A percentile compares a stretch with the other conserved stretches of the same genome.
Conservation (phyloP, 2,113 vertebrate species). For the rabbit (Oryctolagus cuniculus) region mOryCun1.1 NC_091440.1:32904501-32905000, state of each 20-base stretch:
- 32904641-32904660: constrained; percentile 91
- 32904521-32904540: constrained; percentile 80
- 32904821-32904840: constrained; percentile 95
- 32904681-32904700: constrained; percentile 91
- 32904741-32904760: constrained; percentile 93
- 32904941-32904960: constrained; percentile 87
- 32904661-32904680: constrained; percentile 89
- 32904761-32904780: constrained; percentile 92
- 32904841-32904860: constrained; percentile 94
- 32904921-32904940: constrained; percentile 90
- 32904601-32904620: constrained; percentile 86
- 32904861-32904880: constrained; percentile 97
- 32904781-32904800: constrained; percentile 95
- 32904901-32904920: constrained; percentile 93
- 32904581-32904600: constrained; percentile 81
- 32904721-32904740: constrained; percentile 90
- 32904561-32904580: constrained; percentile 83
- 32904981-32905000: constrained; percentile 86
- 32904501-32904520: constrained; percentile 80
- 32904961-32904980: constrained; percentile 90
- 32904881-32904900: constrained; percentile 99
- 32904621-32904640: constrained; percentile 87
- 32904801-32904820: constrained; percentile 97
- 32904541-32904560: constrained; percentile 83
- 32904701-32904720: constrained; percentile 90